These are phyloP conservation scores for Amblyjoppa proteus DNA, from an alignment of 2,888 invertebrate species.

Conservation along the genomic window DNA sequence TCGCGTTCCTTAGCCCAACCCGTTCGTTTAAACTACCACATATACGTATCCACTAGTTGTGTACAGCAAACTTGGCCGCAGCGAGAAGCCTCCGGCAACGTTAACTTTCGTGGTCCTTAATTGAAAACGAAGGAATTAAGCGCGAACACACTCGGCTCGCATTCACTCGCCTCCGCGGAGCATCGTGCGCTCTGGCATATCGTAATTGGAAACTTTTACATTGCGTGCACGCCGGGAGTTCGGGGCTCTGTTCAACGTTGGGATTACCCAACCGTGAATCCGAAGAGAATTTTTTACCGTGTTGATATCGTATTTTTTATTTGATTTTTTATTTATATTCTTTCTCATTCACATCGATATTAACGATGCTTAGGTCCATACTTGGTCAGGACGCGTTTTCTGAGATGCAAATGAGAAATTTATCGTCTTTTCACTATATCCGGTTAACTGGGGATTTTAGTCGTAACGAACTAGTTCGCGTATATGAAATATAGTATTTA, in stretches of 20 bases:
- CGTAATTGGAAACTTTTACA: conserved; percentile 78
- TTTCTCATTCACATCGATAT: conserved; percentile 1
- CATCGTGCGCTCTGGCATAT: conserved; percentile 53
- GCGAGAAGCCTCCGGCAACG: conserved; percentile 52
- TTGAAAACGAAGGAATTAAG: conserved; percentile 72
- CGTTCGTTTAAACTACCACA: conserved; percentile 32
- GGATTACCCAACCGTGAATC: conserved; percentile 73
- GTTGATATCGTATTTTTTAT: conserved; percentile 27
- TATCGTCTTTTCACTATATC: conserved; percentile 17
- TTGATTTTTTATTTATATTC: conserved; percentile 14
- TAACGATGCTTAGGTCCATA: not conserved
- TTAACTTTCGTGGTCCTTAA: conserved; percentile 73
- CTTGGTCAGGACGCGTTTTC: not conserved
- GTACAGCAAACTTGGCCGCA: conserved; percentile 27
- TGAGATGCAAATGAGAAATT: conserved; percentile 35
- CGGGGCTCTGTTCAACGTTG: conserved; percentile 39
- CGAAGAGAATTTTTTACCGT: conserved; percentile 73
- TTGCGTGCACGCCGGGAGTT: conserved; percentile 68
- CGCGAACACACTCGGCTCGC: conserved; percentile 17
- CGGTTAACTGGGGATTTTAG: not conserved
- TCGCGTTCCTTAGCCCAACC: conserved; percentile 53
- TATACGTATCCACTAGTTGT: not conserved
- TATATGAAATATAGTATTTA: not conserved
- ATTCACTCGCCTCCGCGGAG: conserved; percentile 23
- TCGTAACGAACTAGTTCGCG: conserved; percentile 12